Conservation (phyloP, 2,797 vertebrate genomes). For the Caiman crocodilus region DNA sequence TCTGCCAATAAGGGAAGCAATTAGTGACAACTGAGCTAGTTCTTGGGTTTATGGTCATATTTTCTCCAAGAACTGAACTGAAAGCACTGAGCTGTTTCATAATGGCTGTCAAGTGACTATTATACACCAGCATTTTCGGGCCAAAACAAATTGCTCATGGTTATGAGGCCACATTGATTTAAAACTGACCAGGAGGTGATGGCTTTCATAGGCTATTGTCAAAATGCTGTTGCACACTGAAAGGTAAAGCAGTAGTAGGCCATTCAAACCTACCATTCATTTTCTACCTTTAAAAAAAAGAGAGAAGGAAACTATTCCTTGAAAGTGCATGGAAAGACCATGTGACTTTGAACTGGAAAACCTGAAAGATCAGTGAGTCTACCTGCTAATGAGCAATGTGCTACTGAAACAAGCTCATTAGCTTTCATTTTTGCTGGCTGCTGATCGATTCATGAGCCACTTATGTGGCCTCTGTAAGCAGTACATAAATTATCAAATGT, state of each 20-base stretch:
- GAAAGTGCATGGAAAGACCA: slow-evolving; percentile 41
- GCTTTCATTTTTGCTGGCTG: slow-evolving; percentile 64
- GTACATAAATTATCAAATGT: slow-evolving; percentile 69
- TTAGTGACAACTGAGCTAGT: neutral
- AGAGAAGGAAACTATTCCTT: neutral
- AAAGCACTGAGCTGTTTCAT: neutral
- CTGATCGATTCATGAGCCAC: slow-evolving; percentile 62
- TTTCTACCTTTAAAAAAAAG: neutral
- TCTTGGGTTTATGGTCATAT: neutral
- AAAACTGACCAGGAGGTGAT: neutral
- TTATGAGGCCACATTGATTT: neutral
- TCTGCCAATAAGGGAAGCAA: neutral
- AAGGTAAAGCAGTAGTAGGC: neutral
- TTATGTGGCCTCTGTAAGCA: slow-evolving; percentile 6
- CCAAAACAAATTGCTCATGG: neutral
- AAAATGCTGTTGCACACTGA: neutral
- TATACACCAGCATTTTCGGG: neutral
- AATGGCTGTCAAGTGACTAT: neutral
- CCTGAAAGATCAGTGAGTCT: slow-evolving; percentile 61
- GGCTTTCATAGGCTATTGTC: neutral
- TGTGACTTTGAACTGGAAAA: slow-evolving; percentile 65
- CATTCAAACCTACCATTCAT: slow-evolving; percentile 7
- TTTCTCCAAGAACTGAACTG: neutral
- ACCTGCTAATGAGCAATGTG: slow-evolving; percentile 71
- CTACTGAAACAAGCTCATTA: slow-evolving; percentile 71